Conservation (phyloP, 2,113 vertebrate genomes). For the Pollimyrus isidori region DNA sequence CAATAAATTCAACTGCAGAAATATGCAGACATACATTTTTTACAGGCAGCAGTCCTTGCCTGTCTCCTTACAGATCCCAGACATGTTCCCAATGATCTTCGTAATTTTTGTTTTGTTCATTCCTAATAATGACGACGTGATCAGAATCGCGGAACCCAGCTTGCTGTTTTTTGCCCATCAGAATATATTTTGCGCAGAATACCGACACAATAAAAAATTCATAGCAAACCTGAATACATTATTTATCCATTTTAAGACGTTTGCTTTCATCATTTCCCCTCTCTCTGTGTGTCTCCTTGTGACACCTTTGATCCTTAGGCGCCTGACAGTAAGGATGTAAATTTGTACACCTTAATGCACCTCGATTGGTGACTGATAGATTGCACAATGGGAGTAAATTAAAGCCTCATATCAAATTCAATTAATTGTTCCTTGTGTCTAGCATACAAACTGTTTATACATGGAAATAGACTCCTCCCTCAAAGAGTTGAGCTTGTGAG, state of each 20-base stretch:
- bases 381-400: slow-evolving; percentile 25
- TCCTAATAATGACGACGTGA: not conserved
- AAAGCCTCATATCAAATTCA: slow-evolving; percentile 28
- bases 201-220: slow-evolving; percentile 27
- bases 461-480: slow-evolving; percentile 12
- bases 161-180: slow-evolving; percentile 32
- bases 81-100: not conserved
- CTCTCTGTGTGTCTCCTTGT: slow-evolving; percentile 3
- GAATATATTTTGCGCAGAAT: slow-evolving; percentile 29
- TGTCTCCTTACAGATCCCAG: not conserved
- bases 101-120: slow-evolving; percentile 1
- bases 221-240: slow-evolving; percentile 34
- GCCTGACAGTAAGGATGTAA: slow-evolving; percentile 12
- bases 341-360: slow-evolving; percentile 34
- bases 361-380: slow-evolving; percentile 28
- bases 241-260: slow-evolving; percentile 35
- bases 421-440: slow-evolving; percentile 25
- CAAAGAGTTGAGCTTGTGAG: not conserved
- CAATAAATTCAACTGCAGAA: not conserved
- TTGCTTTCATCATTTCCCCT: slow-evolving; percentile 20
- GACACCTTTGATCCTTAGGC: slow-evolving; percentile 32
- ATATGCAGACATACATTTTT: not conserved
- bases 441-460: slow-evolving; percentile 20
- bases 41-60: not conserved
- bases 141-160: slow-evolving; percentile 20